Base-by-base conservation (phyloP, 2,888 invertebrate genomes). In the Ariolimax columbianus region DNA sequence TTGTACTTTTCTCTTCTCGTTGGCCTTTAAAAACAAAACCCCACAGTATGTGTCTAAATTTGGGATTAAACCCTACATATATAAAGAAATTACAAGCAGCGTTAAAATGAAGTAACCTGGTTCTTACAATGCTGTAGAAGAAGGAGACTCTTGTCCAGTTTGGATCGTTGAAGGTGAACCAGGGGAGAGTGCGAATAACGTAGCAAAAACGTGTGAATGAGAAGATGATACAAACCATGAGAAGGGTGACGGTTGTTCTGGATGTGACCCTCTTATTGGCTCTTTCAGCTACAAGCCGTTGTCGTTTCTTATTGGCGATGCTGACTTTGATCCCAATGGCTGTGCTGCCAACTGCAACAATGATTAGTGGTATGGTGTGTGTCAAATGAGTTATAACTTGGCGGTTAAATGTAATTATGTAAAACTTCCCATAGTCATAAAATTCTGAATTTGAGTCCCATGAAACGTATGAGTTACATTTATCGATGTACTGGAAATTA, bases 61-160 rank as follows among this genome's bases (percentile, higher is more conserved):
- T 75, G 0, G 47, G 4, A 30, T 75, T 75, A 23, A 51, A 51
- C 6, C 51, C 75, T 3, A 75, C 75, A n/a, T 75, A 75, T 7
- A 75, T 51, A 9, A 75, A 75, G 19, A 75, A 75, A 19, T 75
- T 75, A 33, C 51, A 75, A 26, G 51, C 47, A 33, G 51, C 51
- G 75, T 75, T 75, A 3, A 75, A 3, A 33, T 75, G 51, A 17
- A 55, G 4, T 36, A 75, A 33, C 19, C 30, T 30, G 14, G 33
- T 17, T 55, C 75, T 9, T 30, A 51, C 43, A 51, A 51, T 51
- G 30, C 11, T 17, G 30, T 51, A 75, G 33, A 75, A 43, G 14
- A 73, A n/a, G 1, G 43, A 26, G 0, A 30, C 43, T n/a, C n/a
- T 43, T 14, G 1, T 14, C 73, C 26, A 40, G 6, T 26, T 4